Percentiles rank a stretch among this genome's conserved stretches.
These are phyloP conservation scores for Periophthalmodon schlosseri DNA, from an alignment of 2,113 vertebrate genomes.

Conservation along the genomic window DNA sequence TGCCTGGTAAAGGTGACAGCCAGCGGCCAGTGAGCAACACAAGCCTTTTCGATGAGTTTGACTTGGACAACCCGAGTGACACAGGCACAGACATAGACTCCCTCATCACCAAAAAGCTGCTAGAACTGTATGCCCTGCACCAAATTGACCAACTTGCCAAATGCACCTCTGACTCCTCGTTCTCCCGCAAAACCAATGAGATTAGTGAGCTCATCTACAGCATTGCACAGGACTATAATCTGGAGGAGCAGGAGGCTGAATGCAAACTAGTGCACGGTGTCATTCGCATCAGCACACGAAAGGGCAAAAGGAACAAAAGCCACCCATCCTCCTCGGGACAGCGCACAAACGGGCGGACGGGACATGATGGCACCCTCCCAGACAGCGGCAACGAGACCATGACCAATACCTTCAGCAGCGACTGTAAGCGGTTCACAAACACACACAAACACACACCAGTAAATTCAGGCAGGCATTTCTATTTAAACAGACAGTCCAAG, in stretches of 20 bases:
- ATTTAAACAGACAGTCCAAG: too few species aligned
- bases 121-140: constrained; percentile 95
- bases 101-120: constrained; percentile 94
- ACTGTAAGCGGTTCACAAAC: constrained; percentile 73
- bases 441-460: too few species aligned
- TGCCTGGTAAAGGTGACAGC: constrained; percentile 82
- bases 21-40: constrained; percentile 88
- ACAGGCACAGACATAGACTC: constrained; percentile 91
- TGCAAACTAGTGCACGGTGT: constrained; percentile 94
- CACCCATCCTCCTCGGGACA: constrained; percentile 60
- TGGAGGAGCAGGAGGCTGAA: constrained; percentile 96
- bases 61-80: constrained; percentile 87
- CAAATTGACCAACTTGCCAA: constrained; percentile 98
- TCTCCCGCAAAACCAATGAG: constrained; percentile 96
- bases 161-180: constrained; percentile 95
- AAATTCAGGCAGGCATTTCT: too few species aligned
- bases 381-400: constrained; percentile 94
- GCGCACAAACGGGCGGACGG: constrained; percentile 65
- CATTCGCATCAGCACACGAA: constrained; percentile 96
- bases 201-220: constrained; percentile 98
- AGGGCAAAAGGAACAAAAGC: constrained; percentile 74
- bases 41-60: constrained; percentile 84
- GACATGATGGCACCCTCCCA: constrained; percentile 75
- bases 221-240: constrained; percentile 96
- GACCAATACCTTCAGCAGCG: constrained; percentile 88